Conservation (phyloP, 2,113 vertebrate genomes). For the Glareola pratincola region DNA sequence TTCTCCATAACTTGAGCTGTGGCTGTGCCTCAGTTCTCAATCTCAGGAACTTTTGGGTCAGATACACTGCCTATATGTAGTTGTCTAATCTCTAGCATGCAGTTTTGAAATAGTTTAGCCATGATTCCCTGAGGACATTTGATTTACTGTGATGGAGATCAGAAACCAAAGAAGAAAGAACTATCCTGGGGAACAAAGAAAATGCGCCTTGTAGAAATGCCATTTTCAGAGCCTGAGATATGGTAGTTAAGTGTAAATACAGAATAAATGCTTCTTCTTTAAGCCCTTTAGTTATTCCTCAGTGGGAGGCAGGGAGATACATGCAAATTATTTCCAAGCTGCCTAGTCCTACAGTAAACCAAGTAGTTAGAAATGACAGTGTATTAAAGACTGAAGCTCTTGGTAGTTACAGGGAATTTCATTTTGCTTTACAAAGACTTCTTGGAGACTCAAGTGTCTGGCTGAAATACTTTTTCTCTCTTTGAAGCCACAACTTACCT, state of each 20-base stretch:
- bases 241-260: background rate
- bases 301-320: background rate
- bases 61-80: background rate
- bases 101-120: background rate
- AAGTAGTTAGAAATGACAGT: background rate
- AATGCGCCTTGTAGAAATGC: background rate
- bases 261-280: background rate
- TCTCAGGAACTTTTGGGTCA: background rate
- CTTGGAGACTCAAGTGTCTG: background rate
- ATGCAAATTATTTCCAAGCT: background rate
- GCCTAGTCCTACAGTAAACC: background rate
- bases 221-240: background rate
- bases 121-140: background rate
- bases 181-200: background rate
- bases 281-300: background rate
- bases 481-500: conserved; percentile 23
- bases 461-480: background rate
- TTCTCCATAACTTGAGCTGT: background rate
- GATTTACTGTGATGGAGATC: background rate
- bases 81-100: background rate
- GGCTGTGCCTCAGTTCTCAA: background rate
- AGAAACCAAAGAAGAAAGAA: background rate
- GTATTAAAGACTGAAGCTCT: background rate
- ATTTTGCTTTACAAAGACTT: conserved; percentile 9
- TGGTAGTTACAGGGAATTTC: background rate